Conservation (phyloP, 2,113 vertebrate species). For the Oryzias celebensis region DNA sequence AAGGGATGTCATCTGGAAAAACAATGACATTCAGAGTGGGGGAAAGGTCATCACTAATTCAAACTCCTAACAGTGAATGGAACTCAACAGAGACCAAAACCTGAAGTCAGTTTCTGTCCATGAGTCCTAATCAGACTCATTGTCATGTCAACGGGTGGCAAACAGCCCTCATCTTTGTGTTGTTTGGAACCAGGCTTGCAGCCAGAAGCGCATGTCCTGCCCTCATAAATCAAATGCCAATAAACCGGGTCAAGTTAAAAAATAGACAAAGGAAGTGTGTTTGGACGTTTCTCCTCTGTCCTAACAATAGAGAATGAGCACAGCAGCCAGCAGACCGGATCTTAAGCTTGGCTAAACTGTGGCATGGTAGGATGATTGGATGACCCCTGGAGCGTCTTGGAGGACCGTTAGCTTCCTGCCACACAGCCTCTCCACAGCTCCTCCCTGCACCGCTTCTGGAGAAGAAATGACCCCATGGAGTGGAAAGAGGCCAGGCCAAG, state of each 20-base stretch:
- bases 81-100: conserved; percentile 12
- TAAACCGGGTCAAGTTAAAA: conserved; percentile 59
- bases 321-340: conserved; percentile 40
- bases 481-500: conserved; percentile 66
- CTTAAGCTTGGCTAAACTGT: conserved; percentile 17
- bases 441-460: conserved; percentile 39
- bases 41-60: background rate
- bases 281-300: conserved; percentile 33
- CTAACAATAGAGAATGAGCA: conserved; percentile 68
- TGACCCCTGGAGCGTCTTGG: conserved; percentile 70
- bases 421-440: conserved; percentile 12
- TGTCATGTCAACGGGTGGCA: conserved; percentile 39
- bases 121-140: background rate
- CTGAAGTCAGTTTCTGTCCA: conserved; percentile 32
- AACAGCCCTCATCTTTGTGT: conserved; percentile 32
- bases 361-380: conserved; percentile 32
- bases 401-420: conserved; percentile 71
- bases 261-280: conserved; percentile 72
- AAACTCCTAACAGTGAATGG: conserved; percentile 2
- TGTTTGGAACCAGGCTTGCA: conserved; percentile 30
- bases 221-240: conserved; percentile 60
- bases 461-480: conserved; percentile 40
- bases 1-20: background rate
- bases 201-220: conserved; percentile 30
- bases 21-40: background rate